Evolutionary conservation across 1,140 invertebrate species (phyloP).

Genomic region (Atta colombica): DNA sequence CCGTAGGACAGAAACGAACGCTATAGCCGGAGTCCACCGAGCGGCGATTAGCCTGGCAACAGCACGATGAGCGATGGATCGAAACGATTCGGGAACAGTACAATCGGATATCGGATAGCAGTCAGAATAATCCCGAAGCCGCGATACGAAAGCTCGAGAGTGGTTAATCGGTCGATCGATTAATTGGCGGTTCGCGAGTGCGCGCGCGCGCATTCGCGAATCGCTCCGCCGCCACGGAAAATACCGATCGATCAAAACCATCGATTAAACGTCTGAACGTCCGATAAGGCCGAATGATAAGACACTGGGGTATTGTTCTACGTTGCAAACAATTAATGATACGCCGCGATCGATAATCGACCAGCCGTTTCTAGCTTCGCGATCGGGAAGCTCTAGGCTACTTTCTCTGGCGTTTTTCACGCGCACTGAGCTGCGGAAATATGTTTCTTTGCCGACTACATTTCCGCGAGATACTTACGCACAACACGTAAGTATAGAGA

Average conservation of each 20-base stretch:
- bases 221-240: conserved; percentile 42
- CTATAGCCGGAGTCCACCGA: background rate
- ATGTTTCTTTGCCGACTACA: background rate
- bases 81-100: conserved; percentile 65
- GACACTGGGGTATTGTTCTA: conserved; percentile 43
- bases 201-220: background rate
- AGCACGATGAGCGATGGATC: conserved; percentile 59
- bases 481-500: conserved; percentile 1
- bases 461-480: conserved; percentile 36
- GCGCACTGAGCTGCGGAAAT: conserved; percentile 18
- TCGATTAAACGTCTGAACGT: conserved; percentile 51
- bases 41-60: conserved; percentile 27
- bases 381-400: conserved; percentile 47
- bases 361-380: conserved; percentile 17
- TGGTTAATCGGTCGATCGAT: conserved; percentile 59
- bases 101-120: conserved; percentile 26
- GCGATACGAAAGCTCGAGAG: conserved; percentile 31
- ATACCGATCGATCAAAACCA: conserved; percentile 47
- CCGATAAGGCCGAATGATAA: conserved; percentile 54
- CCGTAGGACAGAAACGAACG: conserved; percentile 56
- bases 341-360: conserved; percentile 55
- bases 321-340: conserved; percentile 62
- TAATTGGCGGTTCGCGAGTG: conserved; percentile 53
- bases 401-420: conserved; percentile 22
- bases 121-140: conserved; percentile 36